A percentile compares a stretch with the other conserved stretches of the same genome.
Conservation (phyloP, 2,113 vertebrate species). For the Oreochromis aureus region DNA sequence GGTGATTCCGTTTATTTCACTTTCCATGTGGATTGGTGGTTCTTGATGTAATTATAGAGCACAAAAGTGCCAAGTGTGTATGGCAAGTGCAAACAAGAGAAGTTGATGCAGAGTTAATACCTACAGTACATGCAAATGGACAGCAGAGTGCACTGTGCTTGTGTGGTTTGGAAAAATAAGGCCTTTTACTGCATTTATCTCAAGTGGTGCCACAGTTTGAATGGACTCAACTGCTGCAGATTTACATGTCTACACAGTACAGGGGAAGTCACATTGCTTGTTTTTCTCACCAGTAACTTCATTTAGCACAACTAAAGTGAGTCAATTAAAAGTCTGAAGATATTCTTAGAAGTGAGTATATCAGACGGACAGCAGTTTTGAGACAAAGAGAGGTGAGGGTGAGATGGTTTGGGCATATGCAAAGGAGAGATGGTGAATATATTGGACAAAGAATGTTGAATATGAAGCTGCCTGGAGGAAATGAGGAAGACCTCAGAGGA, state of each 20-base stretch:
- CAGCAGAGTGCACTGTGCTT: slow-evolving; percentile 22
- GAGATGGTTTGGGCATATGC: background rate
- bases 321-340: background rate
- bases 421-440: background rate
- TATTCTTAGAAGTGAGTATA: background rate
- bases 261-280: background rate
- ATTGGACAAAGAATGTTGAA: background rate
- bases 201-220: background rate
- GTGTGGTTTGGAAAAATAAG: background rate
- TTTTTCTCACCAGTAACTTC: background rate
- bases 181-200: background rate
- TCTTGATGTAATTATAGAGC: background rate
- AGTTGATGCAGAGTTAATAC: background rate
- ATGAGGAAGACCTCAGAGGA: background rate
- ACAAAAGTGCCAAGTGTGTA: background rate
- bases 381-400: background rate
- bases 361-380: background rate
- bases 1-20: fast-evolving
- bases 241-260: background rate
- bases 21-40: background rate
- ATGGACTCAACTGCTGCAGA: background rate
- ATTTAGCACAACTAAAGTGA: background rate
- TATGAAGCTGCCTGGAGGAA: background rate
- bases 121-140: slow-evolving; percentile 6
- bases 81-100: background rate